Evolutionary conservation across 2,888 invertebrate genomes (phyloP), one percentile per base, ranked within the genome.

Genomic region (Thysanoteuthis rhombus): DNA sequence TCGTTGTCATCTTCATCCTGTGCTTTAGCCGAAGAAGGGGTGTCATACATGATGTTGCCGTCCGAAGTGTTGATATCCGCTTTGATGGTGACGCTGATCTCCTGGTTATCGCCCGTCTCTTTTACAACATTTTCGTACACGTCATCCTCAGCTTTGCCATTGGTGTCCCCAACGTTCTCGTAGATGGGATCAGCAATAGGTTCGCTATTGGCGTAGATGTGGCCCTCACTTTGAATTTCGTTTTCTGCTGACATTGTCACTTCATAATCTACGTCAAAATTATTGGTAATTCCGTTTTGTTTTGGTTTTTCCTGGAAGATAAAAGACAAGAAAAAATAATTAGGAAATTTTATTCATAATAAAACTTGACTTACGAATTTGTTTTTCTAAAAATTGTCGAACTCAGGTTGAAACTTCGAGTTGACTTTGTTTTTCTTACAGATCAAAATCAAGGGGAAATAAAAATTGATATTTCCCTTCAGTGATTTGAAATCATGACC

Each of bases 221-320:
- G 92, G 40, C 92, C 92, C 22, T 92, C 92, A 45, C 19, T 32
- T 90, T 90, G 38, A 25, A 39, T 90, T 90, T 42, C 90, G 90
- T 90, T 92, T 32, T 42, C 42, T n/a, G 40, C 92, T 25, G 92
- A 92, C 92, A 92, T 92, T 92, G 36, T 92, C 39, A 93, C 93
- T 38, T 93, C 93, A 93, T 58, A 93, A 93, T 93, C 93, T 52
- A 38, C 52, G n/a, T 58, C 58, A 58, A 58, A 47, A 93, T 93
- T 93, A 58, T 58, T 39, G 32, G 52, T 47, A 93, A 93, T 93
- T 32, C 93, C 93, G 58, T 93, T 93, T 93, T 93, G 36, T 93
- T 93, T 93, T 16, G 93, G 58, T 25, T 47, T 93, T 52, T 93
- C 93, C 93, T 93, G 58, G 32, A 93, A 93, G 38, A 47, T 32